Evolutionary conservation across 1,140 invertebrate species (phyloP), one percentile per base, ranked within the genome.

Genomic region (Aphelinus certus): DNA sequence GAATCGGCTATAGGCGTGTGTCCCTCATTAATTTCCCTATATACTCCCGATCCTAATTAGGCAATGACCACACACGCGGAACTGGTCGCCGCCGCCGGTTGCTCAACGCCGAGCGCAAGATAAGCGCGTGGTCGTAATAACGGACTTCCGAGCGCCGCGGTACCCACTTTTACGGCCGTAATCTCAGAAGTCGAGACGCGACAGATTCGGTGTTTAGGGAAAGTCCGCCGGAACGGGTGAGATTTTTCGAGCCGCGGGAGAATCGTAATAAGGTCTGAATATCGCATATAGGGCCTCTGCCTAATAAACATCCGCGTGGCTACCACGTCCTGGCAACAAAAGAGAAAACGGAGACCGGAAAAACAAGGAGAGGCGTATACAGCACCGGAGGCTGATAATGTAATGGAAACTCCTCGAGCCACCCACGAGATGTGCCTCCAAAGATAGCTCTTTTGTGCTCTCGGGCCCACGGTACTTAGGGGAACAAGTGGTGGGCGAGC

Each of bases 361-460:
- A 73, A 73, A 74, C 66, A 67, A 68, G 62, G 51, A 75, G 55
- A 51, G 72, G 51, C 10, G 45, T 6, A 71, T 3, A 49, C 9
- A 68, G 51, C 60, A 57, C 55, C 45, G 45, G 58, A 73, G 9
- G 67, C 62, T 66, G 72, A 77, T 71, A 77, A 77, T 71, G 58
- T 67, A 77, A 75, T 73, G 71, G 67, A 77, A 67, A 74, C 62
- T 76, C 45, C 6, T 1, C 1, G 62, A 76, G 79, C 84, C 84
- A 84, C 85, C 85, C 81, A 86, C 78, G 77, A 10, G 65, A 64
- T 72, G 62, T 78, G 77, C 79, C 77, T 80, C 73, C 77, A 81
- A 78, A 81, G 81, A 83, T 85, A 83, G 77, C 3, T 57, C 10
- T 57, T 10, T 57, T n/a, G 9, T n/a, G 3, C 56, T 57, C 56